Base-by-base conservation (phyloP, 1,140 invertebrate genomes). In the Plectus sambesii region DNA sequence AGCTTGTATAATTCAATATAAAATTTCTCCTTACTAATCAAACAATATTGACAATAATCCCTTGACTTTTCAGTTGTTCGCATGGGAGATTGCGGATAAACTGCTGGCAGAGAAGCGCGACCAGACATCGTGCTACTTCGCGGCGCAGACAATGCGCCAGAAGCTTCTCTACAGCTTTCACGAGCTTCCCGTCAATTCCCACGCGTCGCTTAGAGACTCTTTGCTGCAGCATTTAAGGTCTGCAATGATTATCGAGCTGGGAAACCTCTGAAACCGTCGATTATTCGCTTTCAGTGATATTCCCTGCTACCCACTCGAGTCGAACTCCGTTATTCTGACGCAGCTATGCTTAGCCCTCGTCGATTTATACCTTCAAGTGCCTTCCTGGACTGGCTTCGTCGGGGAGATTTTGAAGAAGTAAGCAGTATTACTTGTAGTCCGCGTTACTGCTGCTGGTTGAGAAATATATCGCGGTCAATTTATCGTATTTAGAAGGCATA, bases 51-150 rank as follows among this genome's bases (percentile, higher is more conserved):
- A n/a, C n/a, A n/a, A n/a, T n/a, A n/a, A n/a, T n/a, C n/a, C n/a
- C n/a, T n/a, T n/a, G n/a, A n/a, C 60, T 60, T 75, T 77, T 42
- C 69, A 81, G 85, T 81, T 90, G 37, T 84, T 80, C 72, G 87
- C 87, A 26, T 98, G 92, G 90, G 85, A 85, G 69, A 79, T 96
- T 58, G 82, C 89, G 9, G 89, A 98, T 70, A 82, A 92, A 71
- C 76, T 98, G 53, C 71, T 97, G 9, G 82, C 84, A 49, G 77
- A 84, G 30, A 87, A 89, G 63, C 75, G 78, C 54, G 83, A 87
- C 69, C 62, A 89, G 42, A 81, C 93, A 59, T 88, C 87, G 20
- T 90, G 87, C 73, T 93, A 92, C 70, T 96, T 97, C 75, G 92
- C 87, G 19, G 89, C 92, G 6, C 90, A 97, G 72, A 97, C 90